A percentile compares a stretch with the other conserved stretches of the same genome.
Evolutionary conservation across 2,888 invertebrate genomes (phyloP).

Genomic region (Cyaniris semiargus): DNA sequence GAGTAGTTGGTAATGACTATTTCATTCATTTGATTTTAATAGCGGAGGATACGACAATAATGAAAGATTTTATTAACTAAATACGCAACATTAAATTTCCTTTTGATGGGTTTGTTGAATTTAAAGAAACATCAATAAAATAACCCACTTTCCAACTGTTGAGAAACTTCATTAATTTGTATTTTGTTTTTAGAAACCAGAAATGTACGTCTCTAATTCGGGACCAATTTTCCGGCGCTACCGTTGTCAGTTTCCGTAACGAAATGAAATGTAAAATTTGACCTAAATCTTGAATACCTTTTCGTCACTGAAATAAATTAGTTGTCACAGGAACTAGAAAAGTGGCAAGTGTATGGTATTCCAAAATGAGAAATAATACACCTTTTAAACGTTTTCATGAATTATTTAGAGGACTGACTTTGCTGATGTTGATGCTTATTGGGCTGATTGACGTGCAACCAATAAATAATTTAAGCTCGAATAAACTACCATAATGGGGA

Average conservation of each 20-base stretch:
- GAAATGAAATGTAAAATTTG: slow-evolving; percentile 7
- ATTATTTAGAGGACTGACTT: not conserved
- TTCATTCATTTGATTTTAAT: not conserved
- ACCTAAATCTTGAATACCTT: slow-evolving; percentile 9
- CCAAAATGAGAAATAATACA: not conserved
- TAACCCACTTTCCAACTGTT: slow-evolving; percentile 12
- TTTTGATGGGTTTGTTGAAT: not conserved
- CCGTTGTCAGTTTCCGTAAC: slow-evolving; percentile 7
- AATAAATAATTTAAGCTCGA: slow-evolving; percentile 1
- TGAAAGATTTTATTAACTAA: not conserved
- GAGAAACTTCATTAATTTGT: slow-evolving; percentile 8
- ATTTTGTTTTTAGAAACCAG: slow-evolving; percentile 12
- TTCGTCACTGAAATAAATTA: not conserved
- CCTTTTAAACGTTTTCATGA: not conserved
- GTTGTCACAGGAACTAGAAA: not conserved
- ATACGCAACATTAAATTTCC: not conserved
- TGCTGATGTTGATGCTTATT: not conserved
- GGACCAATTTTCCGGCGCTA: slow-evolving; percentile 14
- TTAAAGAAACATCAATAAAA: not conserved
- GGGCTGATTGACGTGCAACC: not conserved
- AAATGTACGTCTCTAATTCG: slow-evolving; percentile 10
- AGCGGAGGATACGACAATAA: not conserved
- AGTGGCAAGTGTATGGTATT: not conserved
- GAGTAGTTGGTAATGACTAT: no score
- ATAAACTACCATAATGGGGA: not conserved